Base-by-base conservation (phyloP, 2,113 vertebrate genomes). In the Pagrus major region DNA sequence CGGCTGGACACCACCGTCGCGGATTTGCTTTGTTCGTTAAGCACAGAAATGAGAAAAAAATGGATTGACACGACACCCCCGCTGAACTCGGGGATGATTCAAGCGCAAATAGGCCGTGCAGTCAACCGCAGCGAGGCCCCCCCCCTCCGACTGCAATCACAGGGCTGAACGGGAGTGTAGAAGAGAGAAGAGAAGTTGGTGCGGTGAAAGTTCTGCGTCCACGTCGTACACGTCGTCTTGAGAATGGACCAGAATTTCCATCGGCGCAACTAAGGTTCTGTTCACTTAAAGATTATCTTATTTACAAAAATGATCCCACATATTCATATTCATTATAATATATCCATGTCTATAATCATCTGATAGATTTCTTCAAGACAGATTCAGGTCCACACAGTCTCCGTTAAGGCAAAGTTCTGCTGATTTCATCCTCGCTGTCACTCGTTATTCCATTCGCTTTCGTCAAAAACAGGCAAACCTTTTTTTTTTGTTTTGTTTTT, bases 381-480 rank as follows among this genome's bases (percentile, higher is more conserved):
- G 93, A 92, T 94, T 95, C 93, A 96, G 94, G 94, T 96, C 95
- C 95, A 94, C 94, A 94, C 96, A 95, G 96, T 96, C 96, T 96
- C 95, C 91, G 95, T 96, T 99, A 99, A 98, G 97, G 97, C 97
- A 96, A 97, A 96, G 96, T 97, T 97, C 96, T 95, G 95, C 94
- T 95, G 94, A 66, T 78, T 63, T 88, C 54, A 29, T 78, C 73
- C 85, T 70, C 25, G 68, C 93, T 90, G 81, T 90, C 92, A 91
- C 94, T 94, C 93, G 94, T 94, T 87, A 31, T 90, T 94, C 94
- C 86, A 82, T 87, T 91, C 75, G 73, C 74, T 79, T 70, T 67
- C 42, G 80, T 86, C 82, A 84, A 87, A 96, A 96, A 94, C 94
- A 95, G 93, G 93, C 95, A 94, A 95, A 94, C 94, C 94, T 92